Evolutionary conservation across 2,888 invertebrate species (phyloP).

Genomic region (Thumatha senex): DNA sequence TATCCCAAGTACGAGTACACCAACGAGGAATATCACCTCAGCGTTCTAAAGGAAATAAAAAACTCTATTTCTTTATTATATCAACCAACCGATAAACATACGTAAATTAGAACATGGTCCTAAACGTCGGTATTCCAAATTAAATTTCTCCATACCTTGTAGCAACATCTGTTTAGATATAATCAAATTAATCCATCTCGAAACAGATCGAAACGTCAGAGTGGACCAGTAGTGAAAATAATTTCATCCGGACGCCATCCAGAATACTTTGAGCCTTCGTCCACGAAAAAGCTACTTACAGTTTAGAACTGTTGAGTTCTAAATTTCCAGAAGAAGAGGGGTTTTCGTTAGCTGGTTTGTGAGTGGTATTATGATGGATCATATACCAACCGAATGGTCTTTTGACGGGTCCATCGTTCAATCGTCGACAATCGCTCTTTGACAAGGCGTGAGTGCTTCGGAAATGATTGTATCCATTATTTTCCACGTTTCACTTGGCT

Average conservation of each 20-base stretch:
- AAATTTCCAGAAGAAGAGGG: constrained; percentile 12
- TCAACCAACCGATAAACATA: no score
- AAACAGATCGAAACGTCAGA: constrained; percentile 81
- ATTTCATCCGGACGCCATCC: constrained; percentile 61
- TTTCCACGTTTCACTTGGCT: constrained; percentile 51
- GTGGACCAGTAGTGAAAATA: constrained; percentile 74
- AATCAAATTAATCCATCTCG: constrained; percentile 83
- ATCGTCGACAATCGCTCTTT: constrained; percentile 73
- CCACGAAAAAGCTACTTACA: constrained; percentile 6
- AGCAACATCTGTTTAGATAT: constrained; percentile 74
- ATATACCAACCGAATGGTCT: constrained; percentile 69
- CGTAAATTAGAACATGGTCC: no score
- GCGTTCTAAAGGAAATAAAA: no score
- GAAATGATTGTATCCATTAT: constrained; percentile 71
- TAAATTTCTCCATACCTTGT: constrained; percentile 22
- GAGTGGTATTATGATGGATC: constrained; percentile 73
- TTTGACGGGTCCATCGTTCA: constrained; percentile 78
- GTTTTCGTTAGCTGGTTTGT: constrained; percentile 46
- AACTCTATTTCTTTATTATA: no score
- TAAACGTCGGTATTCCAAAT: no score
- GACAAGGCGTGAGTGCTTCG: constrained; percentile 60
- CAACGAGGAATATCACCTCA: no score
- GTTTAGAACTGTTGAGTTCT: background rate
- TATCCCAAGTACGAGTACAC: no score
- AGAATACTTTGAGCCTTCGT: constrained; percentile 35